A percentile compares a stretch with the other conserved stretches of the same genome.
phyloP scores from a whole-genome alignment of 2,888 invertebrate genomes.

The Poecilobothrus nobilitatus region DNA sequence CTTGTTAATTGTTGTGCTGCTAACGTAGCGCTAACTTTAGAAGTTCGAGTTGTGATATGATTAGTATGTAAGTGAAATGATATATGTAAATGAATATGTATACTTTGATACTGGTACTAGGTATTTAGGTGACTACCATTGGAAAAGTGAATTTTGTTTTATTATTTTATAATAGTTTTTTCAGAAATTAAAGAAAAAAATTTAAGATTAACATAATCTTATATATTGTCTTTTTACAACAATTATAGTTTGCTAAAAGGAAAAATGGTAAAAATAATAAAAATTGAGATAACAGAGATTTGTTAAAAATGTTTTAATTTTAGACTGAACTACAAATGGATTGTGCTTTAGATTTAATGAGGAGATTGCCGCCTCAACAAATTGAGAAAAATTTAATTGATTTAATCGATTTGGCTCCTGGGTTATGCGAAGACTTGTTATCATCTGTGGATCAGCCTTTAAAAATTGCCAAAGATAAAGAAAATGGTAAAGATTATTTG shows the following conservation, averaged over 20 bases:
- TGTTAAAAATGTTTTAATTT: slow-evolving; percentile 26
- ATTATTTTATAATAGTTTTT: not conserved
- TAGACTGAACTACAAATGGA: slow-evolving; percentile 96
- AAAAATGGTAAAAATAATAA: not conserved
- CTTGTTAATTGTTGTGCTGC: too few relatives aligned
- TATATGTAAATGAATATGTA: not conserved
- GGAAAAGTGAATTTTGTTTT: not conserved
- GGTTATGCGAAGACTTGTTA: slow-evolving; percentile 90
- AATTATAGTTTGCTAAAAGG: too few relatives aligned
- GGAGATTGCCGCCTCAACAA: slow-evolving; percentile 96
- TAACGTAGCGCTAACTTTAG: not conserved
- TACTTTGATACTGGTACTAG: not conserved
- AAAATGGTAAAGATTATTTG: slow-evolving; percentile 92
- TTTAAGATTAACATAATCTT: not conserved
- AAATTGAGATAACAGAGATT: too few relatives aligned
- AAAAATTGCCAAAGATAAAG: slow-evolving; percentile 93
- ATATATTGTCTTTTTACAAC: not conserved
- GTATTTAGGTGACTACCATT: not conserved
- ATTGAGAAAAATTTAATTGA: slow-evolving; percentile 98
- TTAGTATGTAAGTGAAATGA: too few relatives aligned
- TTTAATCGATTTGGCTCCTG: slow-evolving; percentile 92
- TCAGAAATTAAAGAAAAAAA: not conserved
- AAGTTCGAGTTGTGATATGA: not conserved
- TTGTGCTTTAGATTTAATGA: slow-evolving; percentile 97
- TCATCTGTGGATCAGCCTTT: slow-evolving; percentile 97